phyloP scores from a whole-genome alignment of 2,888 invertebrate genomes.

The Sphaerophoria taeniata region DNA sequence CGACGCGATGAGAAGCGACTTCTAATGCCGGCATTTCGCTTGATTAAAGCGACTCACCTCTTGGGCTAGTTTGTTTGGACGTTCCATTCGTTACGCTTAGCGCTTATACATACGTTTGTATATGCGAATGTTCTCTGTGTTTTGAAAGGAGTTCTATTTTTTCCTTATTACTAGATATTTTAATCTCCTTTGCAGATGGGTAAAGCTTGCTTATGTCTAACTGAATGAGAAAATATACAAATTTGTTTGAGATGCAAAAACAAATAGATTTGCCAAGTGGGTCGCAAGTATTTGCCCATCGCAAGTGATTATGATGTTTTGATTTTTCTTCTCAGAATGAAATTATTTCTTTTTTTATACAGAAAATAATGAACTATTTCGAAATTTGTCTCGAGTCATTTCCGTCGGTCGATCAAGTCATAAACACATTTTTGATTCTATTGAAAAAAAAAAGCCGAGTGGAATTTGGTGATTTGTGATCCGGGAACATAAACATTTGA shows the following conservation, averaged over 20 bases:
- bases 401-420: too few relatives aligned
- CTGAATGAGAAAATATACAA: constrained; percentile 13
- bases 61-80: constrained; percentile 10
- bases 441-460: too few relatives aligned
- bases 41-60: constrained; percentile 57
- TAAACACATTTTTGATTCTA: too few relatives aligned
- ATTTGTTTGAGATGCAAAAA: neutral
- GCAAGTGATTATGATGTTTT: constrained; percentile 16
- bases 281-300: constrained; percentile 20
- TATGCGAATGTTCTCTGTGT: neutral
- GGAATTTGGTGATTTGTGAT: too few relatives aligned
- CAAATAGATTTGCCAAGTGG: constrained; percentile 40
- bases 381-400: too few relatives aligned
- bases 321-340: neutral
- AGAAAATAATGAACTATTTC: too few relatives aligned
- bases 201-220: constrained; percentile 13
- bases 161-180: constrained; percentile 12
- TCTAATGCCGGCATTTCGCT: constrained; percentile 15
- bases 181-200: constrained; percentile 43
- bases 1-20: neutral
- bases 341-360: neutral
- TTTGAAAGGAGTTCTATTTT: neutral
- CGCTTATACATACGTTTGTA: too few relatives aligned
- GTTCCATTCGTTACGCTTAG: neutral
- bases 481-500: too few relatives aligned